phyloP scores from a whole-genome alignment of 2,797 vertebrate species.

The Karalla daura region DNA sequence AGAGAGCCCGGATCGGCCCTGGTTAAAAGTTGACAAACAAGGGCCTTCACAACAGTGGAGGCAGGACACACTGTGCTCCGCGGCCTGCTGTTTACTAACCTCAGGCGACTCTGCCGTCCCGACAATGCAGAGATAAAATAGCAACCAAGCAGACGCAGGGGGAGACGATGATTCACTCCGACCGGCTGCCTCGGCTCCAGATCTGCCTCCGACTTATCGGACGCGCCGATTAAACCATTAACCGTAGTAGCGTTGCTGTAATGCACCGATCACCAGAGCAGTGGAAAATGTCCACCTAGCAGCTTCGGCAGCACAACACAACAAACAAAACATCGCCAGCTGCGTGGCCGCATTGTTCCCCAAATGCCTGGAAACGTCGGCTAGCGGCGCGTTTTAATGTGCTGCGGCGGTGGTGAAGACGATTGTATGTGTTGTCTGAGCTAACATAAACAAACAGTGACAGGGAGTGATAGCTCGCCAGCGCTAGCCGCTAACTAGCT shows the following conservation, averaged over 20 bases:
- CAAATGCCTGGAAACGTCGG: too few species aligned
- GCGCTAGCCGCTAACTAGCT: slow-evolving; percentile 47
- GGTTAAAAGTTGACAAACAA: slow-evolving; percentile 35
- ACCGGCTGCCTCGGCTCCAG: background rate
- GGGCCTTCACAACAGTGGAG: slow-evolving; percentile 27
- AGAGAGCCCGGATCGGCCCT: too few species aligned
- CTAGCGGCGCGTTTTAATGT: rapidly evolving
- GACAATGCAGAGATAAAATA: background rate
- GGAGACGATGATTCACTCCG: rapidly evolving
- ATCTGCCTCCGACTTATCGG: rapidly evolving
- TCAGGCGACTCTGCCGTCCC: background rate
- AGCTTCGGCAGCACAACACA: slow-evolving; percentile 28
- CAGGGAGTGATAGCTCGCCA: slow-evolving; percentile 42
- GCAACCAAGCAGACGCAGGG: background rate
- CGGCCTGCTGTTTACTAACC: slow-evolving; percentile 69
- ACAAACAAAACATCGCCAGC: slow-evolving; percentile 23
- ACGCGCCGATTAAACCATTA: background rate
- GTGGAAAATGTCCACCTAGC: slow-evolving; percentile 64
- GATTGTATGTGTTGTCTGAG: slow-evolving; percentile 6
- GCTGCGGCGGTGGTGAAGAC: background rate
- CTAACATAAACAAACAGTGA: slow-evolving; percentile 76
- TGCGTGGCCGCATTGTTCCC: background rate
- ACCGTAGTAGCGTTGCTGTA: background rate
- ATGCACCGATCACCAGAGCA: slow-evolving; percentile 18
- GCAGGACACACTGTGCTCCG: slow-evolving; percentile 31